A percentile compares a stretch with the other conserved stretches of the same genome.
Evolutionary conservation across 2,113 vertebrate species (phyloP).

Genomic region (Neotoma lepida): DNA sequence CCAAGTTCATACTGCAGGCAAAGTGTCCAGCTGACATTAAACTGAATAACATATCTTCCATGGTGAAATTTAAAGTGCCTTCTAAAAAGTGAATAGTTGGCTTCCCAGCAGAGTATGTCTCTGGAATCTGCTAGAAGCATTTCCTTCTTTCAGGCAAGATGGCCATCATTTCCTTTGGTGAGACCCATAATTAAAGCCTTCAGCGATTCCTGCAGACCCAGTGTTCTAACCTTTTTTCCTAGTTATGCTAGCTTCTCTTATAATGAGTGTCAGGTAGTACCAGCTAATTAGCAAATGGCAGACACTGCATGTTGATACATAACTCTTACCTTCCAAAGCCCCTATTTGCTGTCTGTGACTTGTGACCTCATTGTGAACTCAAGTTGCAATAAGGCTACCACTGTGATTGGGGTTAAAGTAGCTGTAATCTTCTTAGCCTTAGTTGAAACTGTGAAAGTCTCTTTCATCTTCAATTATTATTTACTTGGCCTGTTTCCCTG

Average conservation of each 20-base stretch:
- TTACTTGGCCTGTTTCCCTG: constrained; percentile 70
- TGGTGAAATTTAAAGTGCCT: neutral
- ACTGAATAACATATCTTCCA: neutral
- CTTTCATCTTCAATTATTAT: constrained; percentile 79
- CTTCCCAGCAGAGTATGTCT: neutral
- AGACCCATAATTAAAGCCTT: constrained; percentile 43
- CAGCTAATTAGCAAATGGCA: constrained; percentile 61
- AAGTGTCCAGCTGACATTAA: neutral
- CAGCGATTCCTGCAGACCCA: neutral
- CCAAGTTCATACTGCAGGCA: neutral
- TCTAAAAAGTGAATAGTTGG: neutral
- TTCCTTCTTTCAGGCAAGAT: neutral
- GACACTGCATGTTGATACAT: neutral
- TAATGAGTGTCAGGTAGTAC: constrained; percentile 49
- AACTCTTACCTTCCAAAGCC: constrained; percentile 42
- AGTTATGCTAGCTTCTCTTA: constrained; percentile 51
- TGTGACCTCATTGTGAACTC: constrained; percentile 75
- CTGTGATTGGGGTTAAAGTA: constrained; percentile 71
- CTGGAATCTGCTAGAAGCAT: neutral
- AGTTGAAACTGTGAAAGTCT: constrained; percentile 76
- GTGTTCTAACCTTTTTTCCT: constrained; percentile 44
- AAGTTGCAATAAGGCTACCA: constrained; percentile 59
- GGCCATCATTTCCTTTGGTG: neutral
- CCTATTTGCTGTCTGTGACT: constrained; percentile 61
- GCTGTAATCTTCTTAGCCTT: constrained; percentile 75